These are phyloP conservation scores for Phenganax marumi DNA, from an alignment of 92 coral and sea anemone genomes.

Conservation along the genomic window DNA sequence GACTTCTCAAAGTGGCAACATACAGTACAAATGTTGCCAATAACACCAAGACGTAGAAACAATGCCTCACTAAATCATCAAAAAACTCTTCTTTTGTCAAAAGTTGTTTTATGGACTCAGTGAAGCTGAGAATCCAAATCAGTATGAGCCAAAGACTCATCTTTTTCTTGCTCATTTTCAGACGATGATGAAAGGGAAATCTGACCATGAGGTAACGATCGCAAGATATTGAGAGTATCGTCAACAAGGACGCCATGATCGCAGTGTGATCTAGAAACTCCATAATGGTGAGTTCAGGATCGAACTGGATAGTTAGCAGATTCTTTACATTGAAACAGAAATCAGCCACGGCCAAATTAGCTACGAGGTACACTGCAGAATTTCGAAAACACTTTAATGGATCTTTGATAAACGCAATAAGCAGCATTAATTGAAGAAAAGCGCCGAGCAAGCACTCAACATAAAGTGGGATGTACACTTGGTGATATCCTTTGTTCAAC, in stretches of 20 bases:
- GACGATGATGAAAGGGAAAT: neutral
- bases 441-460: neutral
- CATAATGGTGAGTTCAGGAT: neutral
- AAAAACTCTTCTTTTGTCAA: neutral
- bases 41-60: neutral
- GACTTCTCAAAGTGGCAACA: neutral
- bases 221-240: neutral
- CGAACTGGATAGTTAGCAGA: neutral
- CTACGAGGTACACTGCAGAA: conserved; percentile 14
- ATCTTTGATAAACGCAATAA: neutral
- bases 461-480: neutral
- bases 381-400: conserved; percentile 18
- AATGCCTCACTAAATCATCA: conserved; percentile 5
- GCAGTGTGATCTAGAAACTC: conserved; percentile 2
- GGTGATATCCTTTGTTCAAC: neutral
- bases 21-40: neutral
- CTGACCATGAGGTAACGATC: neutral
- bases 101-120: neutral
- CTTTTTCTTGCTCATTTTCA: neutral
- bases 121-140: neutral
- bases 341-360: neutral
- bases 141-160: neutral
- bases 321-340: neutral
- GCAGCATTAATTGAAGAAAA: neutral
- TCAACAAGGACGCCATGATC: neutral